phyloP scores from a whole-genome alignment of 2,797 vertebrate species.

The Phrynocephalus guinanensis region DNA sequence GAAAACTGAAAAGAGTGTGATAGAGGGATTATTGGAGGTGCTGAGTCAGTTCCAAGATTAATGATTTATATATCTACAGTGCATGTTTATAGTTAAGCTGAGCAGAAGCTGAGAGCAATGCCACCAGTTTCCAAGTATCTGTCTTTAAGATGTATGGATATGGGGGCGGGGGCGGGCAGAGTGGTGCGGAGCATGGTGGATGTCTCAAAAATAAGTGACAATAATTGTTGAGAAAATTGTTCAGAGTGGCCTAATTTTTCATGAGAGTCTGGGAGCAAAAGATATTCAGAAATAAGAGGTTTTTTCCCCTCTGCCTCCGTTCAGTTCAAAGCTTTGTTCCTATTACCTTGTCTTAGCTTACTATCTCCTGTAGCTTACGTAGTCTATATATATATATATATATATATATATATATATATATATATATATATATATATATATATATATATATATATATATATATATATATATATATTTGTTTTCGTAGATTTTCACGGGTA shows the following conservation, averaged over 20 bases:
- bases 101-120: neutral
- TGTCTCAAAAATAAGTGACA: neutral
- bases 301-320: too few relatives aligned
- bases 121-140: neutral
- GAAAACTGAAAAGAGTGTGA: conserved; percentile 11
- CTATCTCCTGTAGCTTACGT: too few relatives aligned
- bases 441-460: too few relatives aligned
- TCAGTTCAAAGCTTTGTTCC: too few relatives aligned
- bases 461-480: too few relatives aligned
- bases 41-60: conserved; percentile 22
- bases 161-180: neutral
- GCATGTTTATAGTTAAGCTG: neutral
- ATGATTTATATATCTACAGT: neutral
- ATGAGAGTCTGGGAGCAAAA: neutral
- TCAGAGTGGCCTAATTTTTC: neutral
- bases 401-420: too few relatives aligned
- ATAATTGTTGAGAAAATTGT: neutral
- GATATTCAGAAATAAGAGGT: neutral
- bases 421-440: too few relatives aligned
- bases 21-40: conserved; percentile 6
- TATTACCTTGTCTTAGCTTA: too few relatives aligned
- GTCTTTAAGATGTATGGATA: neutral
- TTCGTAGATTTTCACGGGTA: too few relatives aligned
- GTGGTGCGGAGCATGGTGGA: neutral
- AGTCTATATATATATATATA: too few relatives aligned